Base-by-base conservation (phyloP, 2,113 vertebrate species). In the Cottus gobio region DNA sequence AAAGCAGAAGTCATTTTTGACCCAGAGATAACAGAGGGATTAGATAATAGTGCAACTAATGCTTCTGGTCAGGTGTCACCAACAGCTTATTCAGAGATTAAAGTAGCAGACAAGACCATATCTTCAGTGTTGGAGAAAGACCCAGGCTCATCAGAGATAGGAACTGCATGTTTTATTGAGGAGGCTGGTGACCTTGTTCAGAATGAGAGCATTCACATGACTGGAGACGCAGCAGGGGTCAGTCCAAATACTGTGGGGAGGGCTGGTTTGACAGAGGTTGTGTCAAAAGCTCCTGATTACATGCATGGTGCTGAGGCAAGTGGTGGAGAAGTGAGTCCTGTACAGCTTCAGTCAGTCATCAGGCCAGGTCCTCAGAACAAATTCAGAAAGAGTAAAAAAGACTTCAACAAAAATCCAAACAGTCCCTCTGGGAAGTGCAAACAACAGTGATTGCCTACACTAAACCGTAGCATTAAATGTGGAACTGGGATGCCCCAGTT, bases 401-500 rank as follows among this genome's bases (percentile, higher is more conserved):
- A 63, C 20, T 50, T 64, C 4, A 78, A 2, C 8, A 84, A 75
- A 28, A 64, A n/a, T 9, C 31, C 26, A 24, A 84, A 75, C 58
- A 65, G 50, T 34, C 11, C 58, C 1, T 84, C 77, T 42, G 65
- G 34, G 61, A 84, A 80, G 22, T 80, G 71, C 66, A 84, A 84
- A 36, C 77, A 79, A 30, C 66, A 84, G 58, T 84, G 39, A 74
- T 28, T 24, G 7, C 36, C 36, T 9, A 48, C 5, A 30, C 61
- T 42, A 15, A 34, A 4, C n/a, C 7, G 50, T 13, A 9, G 6
- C 1, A 0, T 34, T 36, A 48, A 61, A 39, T 64, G 24, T 54
- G 56, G 28, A 72, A 30, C 18, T n/a, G 20, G 2, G 50, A 39
- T 24, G 5, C 24, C 5, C 13, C 20, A 44, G 36, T 13, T 20